These are phyloP conservation scores for Heliconius cydno DNA, from an alignment of 2,888 invertebrate genomes.

Conservation along the genomic window DNA sequence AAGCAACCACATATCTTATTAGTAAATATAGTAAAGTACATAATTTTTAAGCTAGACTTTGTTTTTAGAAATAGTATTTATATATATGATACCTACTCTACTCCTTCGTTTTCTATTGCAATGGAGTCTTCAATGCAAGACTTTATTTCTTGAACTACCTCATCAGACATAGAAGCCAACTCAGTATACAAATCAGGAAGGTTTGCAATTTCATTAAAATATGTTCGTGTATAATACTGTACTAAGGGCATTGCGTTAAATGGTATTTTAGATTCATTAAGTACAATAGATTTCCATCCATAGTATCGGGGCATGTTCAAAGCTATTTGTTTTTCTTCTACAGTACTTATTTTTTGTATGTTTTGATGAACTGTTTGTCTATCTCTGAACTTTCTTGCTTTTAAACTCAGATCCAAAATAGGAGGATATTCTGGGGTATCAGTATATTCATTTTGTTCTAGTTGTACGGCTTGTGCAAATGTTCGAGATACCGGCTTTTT, in stretches of 20 bases:
- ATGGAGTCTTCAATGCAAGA: slow-evolving; percentile 85
- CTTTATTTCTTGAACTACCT: slow-evolving; percentile 80
- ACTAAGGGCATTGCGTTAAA: slow-evolving; percentile 88
- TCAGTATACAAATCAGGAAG: slow-evolving; percentile 85
- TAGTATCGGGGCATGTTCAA: slow-evolving; percentile 92
- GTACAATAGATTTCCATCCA: slow-evolving; percentile 86
- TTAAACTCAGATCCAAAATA: slow-evolving; percentile 84
- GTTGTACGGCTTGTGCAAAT: slow-evolving; percentile 61
- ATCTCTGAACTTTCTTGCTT: slow-evolving; percentile 76
- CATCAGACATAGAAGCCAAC: slow-evolving; percentile 72
- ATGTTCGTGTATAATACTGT: slow-evolving; percentile 91
- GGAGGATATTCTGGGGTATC: slow-evolving; percentile 82
- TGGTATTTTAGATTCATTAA: slow-evolving; percentile 84
- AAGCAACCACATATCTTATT: not conserved
- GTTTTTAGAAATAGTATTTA: not conserved
- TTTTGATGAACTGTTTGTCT: slow-evolving; percentile 80
- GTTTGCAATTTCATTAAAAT: slow-evolving; percentile 83
- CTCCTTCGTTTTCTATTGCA: slow-evolving; percentile 83
- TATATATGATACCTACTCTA: slow-evolving; percentile 76
- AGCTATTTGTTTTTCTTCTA: slow-evolving; percentile 93
- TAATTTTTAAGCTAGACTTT: not conserved
- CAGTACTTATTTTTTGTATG: slow-evolving; percentile 86
- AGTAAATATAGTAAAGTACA: not conserved
- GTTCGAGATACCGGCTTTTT: slow-evolving; percentile 58
- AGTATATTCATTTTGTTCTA: slow-evolving; percentile 72